These are phyloP conservation scores for Pachydiplax longipennis DNA, from an alignment of 2,888 invertebrate species.

Conservation along the genomic window DNA sequence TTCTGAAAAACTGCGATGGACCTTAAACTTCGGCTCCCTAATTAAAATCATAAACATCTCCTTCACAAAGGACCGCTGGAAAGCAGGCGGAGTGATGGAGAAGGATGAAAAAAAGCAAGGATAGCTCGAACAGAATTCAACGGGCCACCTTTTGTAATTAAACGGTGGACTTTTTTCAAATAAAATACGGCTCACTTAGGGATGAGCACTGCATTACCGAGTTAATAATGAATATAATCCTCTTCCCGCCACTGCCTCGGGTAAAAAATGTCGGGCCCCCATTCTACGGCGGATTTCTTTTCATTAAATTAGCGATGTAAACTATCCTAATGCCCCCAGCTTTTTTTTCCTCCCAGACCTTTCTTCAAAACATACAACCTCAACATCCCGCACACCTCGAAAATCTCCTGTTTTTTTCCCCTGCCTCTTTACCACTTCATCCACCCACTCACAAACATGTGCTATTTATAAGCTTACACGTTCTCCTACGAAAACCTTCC, in stretches of 20 bases:
- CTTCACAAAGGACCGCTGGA: background rate
- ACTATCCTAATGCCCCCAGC: background rate
- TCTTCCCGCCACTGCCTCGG: background rate
- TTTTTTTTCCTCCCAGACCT: background rate
- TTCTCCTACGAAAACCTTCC: background rate
- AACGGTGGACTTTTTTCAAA: background rate
- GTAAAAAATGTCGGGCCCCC: background rate
- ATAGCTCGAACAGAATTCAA: background rate
- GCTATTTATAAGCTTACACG: background rate
- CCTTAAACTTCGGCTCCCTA: background rate
- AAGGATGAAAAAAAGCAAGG: background rate
- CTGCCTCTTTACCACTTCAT: background rate
- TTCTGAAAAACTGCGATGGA: background rate
- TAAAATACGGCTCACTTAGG: background rate
- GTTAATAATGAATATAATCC: background rate
- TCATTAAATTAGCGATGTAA: background rate
- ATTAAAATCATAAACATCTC: constrained; percentile 22
- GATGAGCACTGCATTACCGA: background rate
- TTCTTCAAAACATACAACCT: background rate
- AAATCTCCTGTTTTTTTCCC: background rate
- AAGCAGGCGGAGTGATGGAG: background rate
- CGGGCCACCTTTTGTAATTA: background rate
- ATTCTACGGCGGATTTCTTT: background rate
- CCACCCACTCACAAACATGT: background rate
- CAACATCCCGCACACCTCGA: background rate